Percentiles rank a stretch among this genome's conserved stretches.
Evolutionary conservation across 2,888 invertebrate genomes (phyloP).

Genomic region (Diachrysia chrysitis): DNA sequence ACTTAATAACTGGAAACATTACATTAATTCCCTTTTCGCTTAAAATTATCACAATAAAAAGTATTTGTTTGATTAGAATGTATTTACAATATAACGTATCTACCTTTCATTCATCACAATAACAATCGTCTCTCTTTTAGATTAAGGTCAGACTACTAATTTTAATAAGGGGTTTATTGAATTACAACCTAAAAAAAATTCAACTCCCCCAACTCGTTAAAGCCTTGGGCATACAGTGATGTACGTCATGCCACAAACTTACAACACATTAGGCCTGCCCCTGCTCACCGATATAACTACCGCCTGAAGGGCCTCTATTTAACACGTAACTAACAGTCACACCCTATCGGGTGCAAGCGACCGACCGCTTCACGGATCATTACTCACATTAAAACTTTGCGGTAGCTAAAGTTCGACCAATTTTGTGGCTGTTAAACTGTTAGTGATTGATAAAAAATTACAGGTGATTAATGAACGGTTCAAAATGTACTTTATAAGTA

Average conservation of each 20-base stretch:
- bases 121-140: too few relatives aligned
- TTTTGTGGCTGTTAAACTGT: constrained; percentile 13
- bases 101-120: too few relatives aligned
- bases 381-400: constrained; percentile 67
- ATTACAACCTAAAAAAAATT: background rate
- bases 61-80: too few relatives aligned
- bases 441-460: constrained; percentile 5
- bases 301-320: constrained; percentile 31
- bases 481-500: background rate
- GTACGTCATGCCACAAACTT: constrained; percentile 15
- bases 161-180: background rate
- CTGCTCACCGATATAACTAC: constrained; percentile 15
- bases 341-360: constrained; percentile 30
- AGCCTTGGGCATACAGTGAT: background rate
- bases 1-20: too few relatives aligned
- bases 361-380: constrained; percentile 64
- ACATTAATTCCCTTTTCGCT: too few relatives aligned
- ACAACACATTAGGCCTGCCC: constrained; percentile 29
- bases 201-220: background rate
- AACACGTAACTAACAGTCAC: constrained; percentile 56
- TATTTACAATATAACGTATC: too few relatives aligned
- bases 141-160: too few relatives aligned
- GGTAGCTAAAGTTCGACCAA: constrained; percentile 56
- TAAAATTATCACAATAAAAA: too few relatives aligned
- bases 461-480: background rate